These are phyloP conservation scores for Palloptera scutellata DNA, from an alignment of 2,888 invertebrate genomes.

Conservation along the genomic window DNA sequence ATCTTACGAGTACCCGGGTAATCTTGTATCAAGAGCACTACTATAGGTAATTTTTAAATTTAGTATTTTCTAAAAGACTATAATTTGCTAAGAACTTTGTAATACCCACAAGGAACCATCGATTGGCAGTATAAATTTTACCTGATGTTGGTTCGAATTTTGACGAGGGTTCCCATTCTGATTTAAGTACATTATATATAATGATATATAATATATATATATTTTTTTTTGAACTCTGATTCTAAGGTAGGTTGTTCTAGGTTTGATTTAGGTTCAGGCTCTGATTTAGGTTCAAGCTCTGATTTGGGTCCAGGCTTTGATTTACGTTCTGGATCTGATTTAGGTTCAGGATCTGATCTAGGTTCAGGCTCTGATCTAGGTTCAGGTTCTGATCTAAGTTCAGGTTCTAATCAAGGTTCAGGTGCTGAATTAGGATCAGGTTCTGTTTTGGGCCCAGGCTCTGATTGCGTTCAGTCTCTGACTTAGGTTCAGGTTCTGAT, in stretches of 20 bases:
- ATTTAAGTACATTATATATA: too few species aligned
- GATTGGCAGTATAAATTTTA: too few species aligned
- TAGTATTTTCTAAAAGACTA: too few species aligned
- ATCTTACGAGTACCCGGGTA: too few species aligned
- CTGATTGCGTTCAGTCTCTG: slow-evolving; percentile 49
- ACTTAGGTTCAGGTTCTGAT: slow-evolving; percentile 54
- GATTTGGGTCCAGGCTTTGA: slow-evolving; percentile 63
- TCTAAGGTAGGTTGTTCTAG: too few species aligned
- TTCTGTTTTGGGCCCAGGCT: slow-evolving; percentile 63
- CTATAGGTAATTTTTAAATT: too few species aligned
- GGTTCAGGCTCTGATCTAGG: slow-evolving; percentile 61
- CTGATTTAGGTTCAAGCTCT: slow-evolving; percentile 60
- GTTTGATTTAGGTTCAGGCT: slow-evolving; percentile 50
- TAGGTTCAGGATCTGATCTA: slow-evolving; percentile 65
- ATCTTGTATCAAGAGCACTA: too few species aligned
- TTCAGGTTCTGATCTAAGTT: slow-evolving; percentile 29
- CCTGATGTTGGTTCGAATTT: slow-evolving; percentile 60
- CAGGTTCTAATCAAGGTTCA: slow-evolving; percentile 31
- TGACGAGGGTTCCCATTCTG: slow-evolving; percentile 59
- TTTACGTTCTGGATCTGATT: slow-evolving; percentile 64
- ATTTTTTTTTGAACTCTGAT: too few species aligned
- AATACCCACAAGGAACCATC: too few species aligned
- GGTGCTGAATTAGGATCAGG: slow-evolving; percentile 63
- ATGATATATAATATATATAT: too few species aligned
- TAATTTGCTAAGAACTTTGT: too few species aligned